A percentile compares a stretch with the other conserved stretches of the same genome.
phyloP scores from a whole-genome alignment of 1,140 invertebrate species.

The Cherax quadricarinatus region DNA sequence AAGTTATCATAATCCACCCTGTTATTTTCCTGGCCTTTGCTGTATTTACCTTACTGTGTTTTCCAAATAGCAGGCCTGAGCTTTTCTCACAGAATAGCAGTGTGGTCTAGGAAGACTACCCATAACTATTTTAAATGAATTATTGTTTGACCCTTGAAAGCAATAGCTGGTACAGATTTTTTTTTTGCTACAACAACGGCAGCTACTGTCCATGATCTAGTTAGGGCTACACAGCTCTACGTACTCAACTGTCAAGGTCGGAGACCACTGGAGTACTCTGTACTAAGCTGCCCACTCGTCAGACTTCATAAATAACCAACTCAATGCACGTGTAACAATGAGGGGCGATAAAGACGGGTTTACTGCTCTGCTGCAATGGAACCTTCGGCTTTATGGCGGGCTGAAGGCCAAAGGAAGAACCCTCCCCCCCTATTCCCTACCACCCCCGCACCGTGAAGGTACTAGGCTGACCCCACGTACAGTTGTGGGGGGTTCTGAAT shows the following conservation, averaged over 20 bases:
- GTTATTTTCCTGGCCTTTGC: no score
- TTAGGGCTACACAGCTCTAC: neutral
- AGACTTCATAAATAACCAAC: neutral
- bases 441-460: neutral
- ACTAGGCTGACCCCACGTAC: no score
- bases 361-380: neutral
- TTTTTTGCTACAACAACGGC: neutral
- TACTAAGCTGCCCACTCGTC: neutral
- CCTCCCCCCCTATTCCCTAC: neutral
- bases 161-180: no score
- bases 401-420: conserved; percentile 8
- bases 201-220: neutral
- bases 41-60: no score
- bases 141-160: no score
- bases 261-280: neutral
- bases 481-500: no score
- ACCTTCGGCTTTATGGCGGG: neutral
- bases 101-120: no score
- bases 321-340: neutral
- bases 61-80: no score
- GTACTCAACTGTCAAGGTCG: neutral
- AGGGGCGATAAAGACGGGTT: neutral
- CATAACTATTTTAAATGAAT: no score
- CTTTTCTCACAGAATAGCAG: no score
- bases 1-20: no score